Base-by-base conservation (phyloP, 2,113 vertebrate species). In the Oenanthe oenanthe region DNA sequence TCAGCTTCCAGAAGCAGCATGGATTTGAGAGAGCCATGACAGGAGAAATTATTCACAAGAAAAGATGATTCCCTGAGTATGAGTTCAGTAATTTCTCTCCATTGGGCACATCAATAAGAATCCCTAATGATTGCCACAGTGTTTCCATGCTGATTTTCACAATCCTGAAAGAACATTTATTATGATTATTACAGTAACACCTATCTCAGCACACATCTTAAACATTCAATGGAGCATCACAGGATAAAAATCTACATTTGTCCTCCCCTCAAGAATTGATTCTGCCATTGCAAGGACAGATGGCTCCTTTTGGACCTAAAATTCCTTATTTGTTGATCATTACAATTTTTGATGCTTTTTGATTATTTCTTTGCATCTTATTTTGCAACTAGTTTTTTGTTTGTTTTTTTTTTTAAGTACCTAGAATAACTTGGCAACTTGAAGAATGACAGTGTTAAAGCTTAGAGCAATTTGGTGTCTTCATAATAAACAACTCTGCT, bases 161-260 rank as follows among this genome's bases (percentile, higher is more conserved):
- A 83, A 77, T 60, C 61, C 51, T 51, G 76, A 83, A 90, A 72
- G 85, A 92, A 67, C 68, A 90, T 88, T 90, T 86, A 42, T 94
- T 95, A 53, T n/a, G 36, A 45, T 87, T 96, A 92, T 95, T 95
- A 57, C 11, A 91, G 91, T 67, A 88, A 83, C 45, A 95, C 78
- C 67, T 85, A 88, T 85, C 92, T 90, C 72, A 77, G 56, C 78
- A 94, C 57, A 89, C 51, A 88, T 93, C 92, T 88, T 92, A 83
- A 79, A 50, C 51, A 67, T 85, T 92, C 93, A 92, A 94, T 94
- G 89, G 75, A 56, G 78, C 78, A 77, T 94, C 78, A 63, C 56
- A 62, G 67, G 56, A 54, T 88, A 90, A 85, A 96, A 97, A 88
- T 93, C 85, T 90, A 36, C 34, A 48, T 92, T 94, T 90, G 47